A percentile compares a stretch with the other conserved stretches of the same genome.
Conservation (phyloP, 2,888 invertebrate genomes). For the Carabus problematicus region DNA sequence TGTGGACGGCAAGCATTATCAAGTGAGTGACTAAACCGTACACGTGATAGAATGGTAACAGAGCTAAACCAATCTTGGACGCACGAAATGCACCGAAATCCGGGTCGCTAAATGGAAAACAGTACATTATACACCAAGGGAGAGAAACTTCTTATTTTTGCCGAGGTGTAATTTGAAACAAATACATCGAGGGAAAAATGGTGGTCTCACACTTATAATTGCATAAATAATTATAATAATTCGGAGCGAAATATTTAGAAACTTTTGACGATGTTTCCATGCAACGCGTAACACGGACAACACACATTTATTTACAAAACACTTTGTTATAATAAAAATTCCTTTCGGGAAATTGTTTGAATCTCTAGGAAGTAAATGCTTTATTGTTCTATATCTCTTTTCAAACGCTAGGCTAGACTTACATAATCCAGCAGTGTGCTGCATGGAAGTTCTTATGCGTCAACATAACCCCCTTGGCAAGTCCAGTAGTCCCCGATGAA, state of each 20-base stretch:
- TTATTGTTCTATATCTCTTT: not conserved
- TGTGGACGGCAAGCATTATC: slow-evolving; percentile 62
- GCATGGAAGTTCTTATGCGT: slow-evolving; percentile 70
- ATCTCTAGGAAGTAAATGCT: slow-evolving; percentile 48
- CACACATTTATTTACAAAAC: slow-evolving; percentile 50
- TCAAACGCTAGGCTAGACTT: slow-evolving; percentile 18
- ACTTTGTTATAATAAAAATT: not conserved
- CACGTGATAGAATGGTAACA: slow-evolving; percentile 80
- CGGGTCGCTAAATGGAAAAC: slow-evolving; percentile 44
- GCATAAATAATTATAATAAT: too few species aligned
- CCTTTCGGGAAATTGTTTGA: slow-evolving; percentile 57
- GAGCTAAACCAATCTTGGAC: slow-evolving; percentile 60
- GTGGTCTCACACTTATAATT: too few species aligned
- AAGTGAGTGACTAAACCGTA: slow-evolving; percentile 73
- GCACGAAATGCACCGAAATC: slow-evolving; percentile 28
- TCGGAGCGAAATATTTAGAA: too few species aligned
- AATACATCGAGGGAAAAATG: slow-evolving; percentile 70
- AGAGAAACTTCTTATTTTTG: too few species aligned
- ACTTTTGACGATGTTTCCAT: not conserved
- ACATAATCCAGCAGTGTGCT: slow-evolving; percentile 46
- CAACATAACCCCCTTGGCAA: slow-evolving; percentile 80
- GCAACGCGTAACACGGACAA: too few species aligned
- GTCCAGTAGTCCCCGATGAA: slow-evolving; percentile 82
- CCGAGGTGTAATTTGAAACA: not conserved
- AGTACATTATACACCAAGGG: too few species aligned